Base-by-base conservation (phyloP, 2,113 vertebrate genomes). In the Takifugu bimaculatus region DNA sequence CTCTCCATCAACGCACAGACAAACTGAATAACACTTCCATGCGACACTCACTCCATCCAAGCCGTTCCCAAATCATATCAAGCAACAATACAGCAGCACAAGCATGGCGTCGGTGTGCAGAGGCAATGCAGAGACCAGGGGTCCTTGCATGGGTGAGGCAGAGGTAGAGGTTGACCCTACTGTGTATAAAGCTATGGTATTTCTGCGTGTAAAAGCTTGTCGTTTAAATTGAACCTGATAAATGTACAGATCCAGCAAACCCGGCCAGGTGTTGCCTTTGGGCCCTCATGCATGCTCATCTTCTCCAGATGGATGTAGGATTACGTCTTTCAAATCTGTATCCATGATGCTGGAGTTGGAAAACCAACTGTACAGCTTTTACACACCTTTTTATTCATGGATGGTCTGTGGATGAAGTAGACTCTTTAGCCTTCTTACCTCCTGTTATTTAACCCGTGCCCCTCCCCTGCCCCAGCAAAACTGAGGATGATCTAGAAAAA, bases 91-190 rank as follows among this genome's bases (percentile, higher is more conserved):
- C 27, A 53, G 32, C 72, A 75, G 74, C 71, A 88, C 77, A 88
- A 75, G 77, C 68, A 63, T 42, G 39, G n/a, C 9, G 51, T 14
- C n/a, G 27, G 26, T 57, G 28, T 55, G 29, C n/a, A 53, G 66
- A 53, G 32, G 42, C 35, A 53, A 50, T 54, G 44, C 26, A 28
- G 59, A n/a, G 48, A 7, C 6, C 48, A 26, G 48, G 48, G 44
- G 13, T 14, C 13, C 43, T 45, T 14, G 13, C 14, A 14, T 39
- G 29, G 25, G 32, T 2, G 48, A 25, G 6, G 26, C 7, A 63
- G 76, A 75, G 72, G 71, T 75, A 75, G 29, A 81, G 79, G 82
- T 78, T 77, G 57, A 51, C 72, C 71, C 44, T 67, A 32, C 13
- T 62, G 71, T 62, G 13, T 29, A 32, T 39, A 26, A 4, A 26